Evolutionary conservation across 2,888 invertebrate species (phyloP).

Genomic region (Ophioninae sp.): DNA sequence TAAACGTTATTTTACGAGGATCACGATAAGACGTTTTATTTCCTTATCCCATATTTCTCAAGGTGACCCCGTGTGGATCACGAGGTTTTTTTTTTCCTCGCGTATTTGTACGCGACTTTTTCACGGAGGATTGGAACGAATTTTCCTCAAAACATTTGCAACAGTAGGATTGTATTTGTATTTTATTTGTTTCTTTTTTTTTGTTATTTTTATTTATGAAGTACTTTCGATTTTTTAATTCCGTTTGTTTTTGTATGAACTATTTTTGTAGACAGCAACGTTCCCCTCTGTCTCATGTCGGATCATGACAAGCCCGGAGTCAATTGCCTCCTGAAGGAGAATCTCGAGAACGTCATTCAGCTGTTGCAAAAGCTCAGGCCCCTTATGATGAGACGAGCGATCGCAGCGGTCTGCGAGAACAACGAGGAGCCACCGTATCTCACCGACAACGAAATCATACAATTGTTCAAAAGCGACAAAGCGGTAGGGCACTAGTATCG

Average conservation of each 20-base stretch:
- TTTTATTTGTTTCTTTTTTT: conserved; percentile 29
- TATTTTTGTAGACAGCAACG: conserved; percentile 81
- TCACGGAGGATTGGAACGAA: not conserved
- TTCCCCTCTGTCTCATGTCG: conserved; percentile 83
- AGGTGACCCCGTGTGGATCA: not conserved
- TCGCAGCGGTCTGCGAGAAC: conserved; percentile 84
- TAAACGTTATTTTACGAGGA: conserved; percentile 80
- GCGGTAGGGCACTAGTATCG: conserved; percentile 73
- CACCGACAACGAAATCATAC: conserved; percentile 85
- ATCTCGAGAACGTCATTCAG: conserved; percentile 85
- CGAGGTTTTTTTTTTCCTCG: not conserved
- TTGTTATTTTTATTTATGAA: not conserved
- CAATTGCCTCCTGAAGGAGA: conserved; percentile 86
- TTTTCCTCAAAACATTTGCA: not conserved
- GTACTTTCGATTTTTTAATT: conserved; percentile 27
- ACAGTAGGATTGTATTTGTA: conserved; percentile 61
- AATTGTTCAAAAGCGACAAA: conserved; percentile 82
- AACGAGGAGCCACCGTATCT: conserved; percentile 83
- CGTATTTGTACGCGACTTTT: not conserved
- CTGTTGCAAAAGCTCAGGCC: conserved; percentile 86
- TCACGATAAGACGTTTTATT: conserved; percentile 73
- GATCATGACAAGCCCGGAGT: conserved; percentile 83
- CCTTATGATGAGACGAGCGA: conserved; percentile 84
- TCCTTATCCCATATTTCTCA: conserved; percentile 72
- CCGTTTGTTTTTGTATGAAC: conserved; percentile 66